Evolutionary conservation across 53 echinoderm and acorn worm species (phyloP).

Genomic region (Henricia sp.): DNA sequence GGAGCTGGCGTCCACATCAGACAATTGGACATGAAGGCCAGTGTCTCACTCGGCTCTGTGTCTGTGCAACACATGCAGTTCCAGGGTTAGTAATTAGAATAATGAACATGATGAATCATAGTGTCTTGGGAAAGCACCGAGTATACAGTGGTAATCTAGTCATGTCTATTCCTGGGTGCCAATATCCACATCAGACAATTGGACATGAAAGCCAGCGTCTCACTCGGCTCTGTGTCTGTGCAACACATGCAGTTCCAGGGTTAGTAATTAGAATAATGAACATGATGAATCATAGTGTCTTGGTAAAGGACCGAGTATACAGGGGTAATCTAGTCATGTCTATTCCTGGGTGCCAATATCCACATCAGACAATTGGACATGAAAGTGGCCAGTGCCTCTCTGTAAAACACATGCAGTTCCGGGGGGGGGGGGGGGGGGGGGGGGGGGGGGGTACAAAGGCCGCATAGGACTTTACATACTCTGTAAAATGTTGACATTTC

Average conservation of each 20-base stretch:
- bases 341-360: conserved; percentile 75
- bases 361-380: conserved; percentile 81
- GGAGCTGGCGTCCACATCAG: conserved; percentile 75
- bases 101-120: background rate
- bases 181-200: conserved; percentile 73
- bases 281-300: background rate
- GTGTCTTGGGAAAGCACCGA: too few relatives aligned
- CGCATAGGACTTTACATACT: too few relatives aligned
- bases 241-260: conserved; percentile 91
- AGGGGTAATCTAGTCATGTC: too few relatives aligned
- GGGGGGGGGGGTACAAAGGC: too few relatives aligned
- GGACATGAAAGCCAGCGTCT: conserved; percentile 76
- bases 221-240: conserved; percentile 84
- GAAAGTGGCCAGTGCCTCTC: conserved; percentile 69
- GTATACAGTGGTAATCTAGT: too few relatives aligned
- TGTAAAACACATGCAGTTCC: conserved; percentile 85
- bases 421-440: too few relatives aligned
- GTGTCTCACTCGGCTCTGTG: conserved; percentile 82
- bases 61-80: conserved; percentile 86
- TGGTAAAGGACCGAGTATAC: too few relatives aligned
- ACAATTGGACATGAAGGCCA: conserved; percentile 77
- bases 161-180: conserved; percentile 77
- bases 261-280: conserved; percentile 29
- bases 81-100: conserved; percentile 72
- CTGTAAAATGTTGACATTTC: too few relatives aligned